Evolutionary conservation across 2,888 invertebrate genomes (phyloP).

Genomic region (Euplexia lucipara): DNA sequence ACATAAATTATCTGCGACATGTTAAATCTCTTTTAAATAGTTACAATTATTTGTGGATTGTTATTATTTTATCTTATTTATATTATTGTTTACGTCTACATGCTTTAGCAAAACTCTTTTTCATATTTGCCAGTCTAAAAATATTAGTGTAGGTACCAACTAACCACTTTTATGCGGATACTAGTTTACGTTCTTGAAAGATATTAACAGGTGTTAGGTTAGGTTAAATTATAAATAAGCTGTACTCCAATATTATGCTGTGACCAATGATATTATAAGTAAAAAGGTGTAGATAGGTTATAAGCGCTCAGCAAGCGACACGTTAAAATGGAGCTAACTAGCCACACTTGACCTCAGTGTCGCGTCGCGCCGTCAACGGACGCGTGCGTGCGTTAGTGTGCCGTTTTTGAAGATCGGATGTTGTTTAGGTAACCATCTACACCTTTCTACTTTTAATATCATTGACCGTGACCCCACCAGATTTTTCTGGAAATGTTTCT

Average conservation of each 20-base stretch:
- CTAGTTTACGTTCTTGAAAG: slow-evolving; percentile 3
- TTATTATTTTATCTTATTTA: slow-evolving; percentile 32
- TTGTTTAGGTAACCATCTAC: too few species aligned
- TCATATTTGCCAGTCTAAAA: slow-evolving; percentile 24
- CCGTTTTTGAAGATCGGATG: too few species aligned
- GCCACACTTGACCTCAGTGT: too few species aligned
- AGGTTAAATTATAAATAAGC: slow-evolving; percentile 21
- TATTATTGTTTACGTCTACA: slow-evolving; percentile 26
- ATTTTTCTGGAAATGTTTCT: too few species aligned
- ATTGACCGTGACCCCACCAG: too few species aligned
- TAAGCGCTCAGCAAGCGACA: too few species aligned
- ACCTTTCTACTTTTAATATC: too few species aligned
- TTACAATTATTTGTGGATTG: slow-evolving; percentile 62
- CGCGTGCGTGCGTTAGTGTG: too few species aligned
- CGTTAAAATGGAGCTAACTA: too few species aligned
- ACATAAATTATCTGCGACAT: slow-evolving; percentile 71
- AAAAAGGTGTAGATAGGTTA: too few species aligned
- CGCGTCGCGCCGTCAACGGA: too few species aligned
- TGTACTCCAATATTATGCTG: background rate
- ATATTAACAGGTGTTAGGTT: slow-evolving; percentile 25
- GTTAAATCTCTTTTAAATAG: slow-evolving; percentile 66
- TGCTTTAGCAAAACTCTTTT: slow-evolving; percentile 20
- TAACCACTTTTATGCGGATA: slow-evolving; percentile 21
- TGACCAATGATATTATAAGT: too few species aligned
- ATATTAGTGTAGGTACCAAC: background rate